Base-by-base conservation (phyloP, 2,113 vertebrate genomes). In the Ptilonorhynchus violaceus region DNA sequence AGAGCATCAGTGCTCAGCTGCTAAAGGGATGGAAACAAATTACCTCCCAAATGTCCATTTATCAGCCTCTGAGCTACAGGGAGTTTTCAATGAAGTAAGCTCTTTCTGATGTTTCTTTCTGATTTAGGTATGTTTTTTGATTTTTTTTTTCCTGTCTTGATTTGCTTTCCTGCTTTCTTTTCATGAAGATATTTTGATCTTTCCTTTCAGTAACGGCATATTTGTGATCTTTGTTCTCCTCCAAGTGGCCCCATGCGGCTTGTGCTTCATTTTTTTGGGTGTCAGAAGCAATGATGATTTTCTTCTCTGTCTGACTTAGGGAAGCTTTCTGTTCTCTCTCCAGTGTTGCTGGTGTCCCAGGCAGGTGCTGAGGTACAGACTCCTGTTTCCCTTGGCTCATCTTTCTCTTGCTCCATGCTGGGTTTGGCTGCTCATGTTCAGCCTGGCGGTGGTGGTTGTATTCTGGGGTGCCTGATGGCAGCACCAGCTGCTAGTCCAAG, bases 21-120 rank as follows among this genome's bases (percentile, higher is more conserved):
- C 33, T 60, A 22, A 37, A 91, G 39, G 47, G 23, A 68, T 67
- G 70, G 73, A 91, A 94, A 33, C 62, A 87, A 88, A 78, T 63
- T 58, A 53, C 19, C 19, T 84, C 10, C 24, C 46, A 84, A 53
- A 58, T 44, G 33, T 59, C 53, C 24, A 6, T 74, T 52, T 75
- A 63, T 77, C 78, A 80, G 25, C 33, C 30, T 68, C 24, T 42
- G 70, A 85, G 49, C 47, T 60, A 19, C 53, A 44, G 53, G 12
- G 4, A 50, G 6, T 47, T 79, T 52, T 52, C 56, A 68, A 5
- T 49, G 37, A 79, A 92, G 33, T 88, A 63, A 88, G 28, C 21
- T 49, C 19, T 62, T 85, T 59, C 35, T 13, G 11, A 56, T 64
- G 17, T 75, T 85, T 62, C 28, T 73, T 89, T 80, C 42, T 58